Conservation (phyloP, 2,888 invertebrate genomes). For the Lasius platythorax region DNA sequence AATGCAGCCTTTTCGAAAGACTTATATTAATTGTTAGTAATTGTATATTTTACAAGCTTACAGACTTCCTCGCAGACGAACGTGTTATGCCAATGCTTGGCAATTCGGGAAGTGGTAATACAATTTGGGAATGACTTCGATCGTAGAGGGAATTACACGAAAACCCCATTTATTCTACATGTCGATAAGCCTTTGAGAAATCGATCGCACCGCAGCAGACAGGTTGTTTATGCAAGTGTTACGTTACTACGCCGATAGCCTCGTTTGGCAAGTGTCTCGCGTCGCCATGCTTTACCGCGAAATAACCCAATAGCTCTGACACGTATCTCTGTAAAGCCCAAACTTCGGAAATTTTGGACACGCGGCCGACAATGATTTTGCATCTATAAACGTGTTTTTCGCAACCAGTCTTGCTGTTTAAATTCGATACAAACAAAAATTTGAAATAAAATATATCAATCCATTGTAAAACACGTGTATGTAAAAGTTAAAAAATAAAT, state of each 20-base stretch:
- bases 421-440: neutral
- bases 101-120: slow-evolving; percentile 33
- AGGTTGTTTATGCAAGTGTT: slow-evolving; percentile 69
- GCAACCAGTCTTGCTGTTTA: neutral
- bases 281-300: slow-evolving; percentile 54
- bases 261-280: slow-evolving; percentile 61
- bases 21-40: neutral
- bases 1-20: neutral
- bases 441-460: neutral
- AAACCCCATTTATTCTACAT: slow-evolving; percentile 53
- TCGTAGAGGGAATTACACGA: slow-evolving; percentile 54
- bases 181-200: slow-evolving; percentile 66
- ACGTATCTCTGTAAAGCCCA: slow-evolving; percentile 45
- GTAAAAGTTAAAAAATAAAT: neutral
- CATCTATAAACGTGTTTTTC: slow-evolving; percentile 34
- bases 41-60: slow-evolving; percentile 18
- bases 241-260: slow-evolving; percentile 63
- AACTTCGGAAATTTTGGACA: slow-evolving; percentile 50
- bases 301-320: slow-evolving; percentile 64
- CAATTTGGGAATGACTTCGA: slow-evolving; percentile 53
- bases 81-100: neutral
- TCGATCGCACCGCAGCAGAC: slow-evolving; percentile 61
- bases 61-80: neutral
- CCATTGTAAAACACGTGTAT: neutral
- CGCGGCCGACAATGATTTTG: slow-evolving; percentile 42